phyloP scores from a whole-genome alignment of 2,888 invertebrate genomes.

The Anthophora plumipes region DNA sequence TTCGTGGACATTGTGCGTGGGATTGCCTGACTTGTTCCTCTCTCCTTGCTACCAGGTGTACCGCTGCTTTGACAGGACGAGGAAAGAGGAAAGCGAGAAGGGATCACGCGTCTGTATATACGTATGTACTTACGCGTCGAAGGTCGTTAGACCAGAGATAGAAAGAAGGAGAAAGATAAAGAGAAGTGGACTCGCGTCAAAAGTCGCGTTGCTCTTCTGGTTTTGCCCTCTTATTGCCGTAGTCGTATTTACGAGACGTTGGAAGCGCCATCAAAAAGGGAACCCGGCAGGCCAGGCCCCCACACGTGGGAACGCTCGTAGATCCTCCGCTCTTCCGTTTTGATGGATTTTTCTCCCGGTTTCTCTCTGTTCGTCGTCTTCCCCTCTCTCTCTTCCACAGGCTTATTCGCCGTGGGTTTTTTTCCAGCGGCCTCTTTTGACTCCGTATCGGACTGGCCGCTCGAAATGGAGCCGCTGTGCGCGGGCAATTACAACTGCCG shows the following conservation, averaged over 20 bases:
- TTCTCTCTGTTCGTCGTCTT: neutral
- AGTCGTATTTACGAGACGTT: conserved; percentile 78
- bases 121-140: conserved; percentile 22
- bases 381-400: conserved; percentile 6
- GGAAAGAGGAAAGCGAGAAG: conserved; percentile 20
- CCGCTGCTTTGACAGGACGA: neutral
- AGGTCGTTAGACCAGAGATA: conserved; percentile 63
- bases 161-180: too few species aligned
- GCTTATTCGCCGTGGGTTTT: conserved; percentile 33
- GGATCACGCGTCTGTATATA: neutral
- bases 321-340: conserved; percentile 23
- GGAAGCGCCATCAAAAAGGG: conserved; percentile 77
- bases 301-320: conserved; percentile 50
- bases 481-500: conserved; percentile 28
- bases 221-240: conserved; percentile 70
- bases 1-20: conserved; percentile 72
- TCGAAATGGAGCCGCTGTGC: conserved; percentile 29
- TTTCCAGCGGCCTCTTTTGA: conserved; percentile 35
- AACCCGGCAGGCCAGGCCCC: conserved; percentile 38
- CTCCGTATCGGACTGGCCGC: conserved; percentile 12
- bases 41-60: conserved; percentile 62
- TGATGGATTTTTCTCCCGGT: conserved; percentile 28
- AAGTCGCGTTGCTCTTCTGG: conserved; percentile 50
- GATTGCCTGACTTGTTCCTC: conserved; percentile 57
- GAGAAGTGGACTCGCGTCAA: conserved; percentile 30